A percentile compares a stretch with the other conserved stretches of the same genome.
These are phyloP conservation scores for Anabas testudineus DNA, from an alignment of 2,797 vertebrate species.

Conservation along the genomic window DNA sequence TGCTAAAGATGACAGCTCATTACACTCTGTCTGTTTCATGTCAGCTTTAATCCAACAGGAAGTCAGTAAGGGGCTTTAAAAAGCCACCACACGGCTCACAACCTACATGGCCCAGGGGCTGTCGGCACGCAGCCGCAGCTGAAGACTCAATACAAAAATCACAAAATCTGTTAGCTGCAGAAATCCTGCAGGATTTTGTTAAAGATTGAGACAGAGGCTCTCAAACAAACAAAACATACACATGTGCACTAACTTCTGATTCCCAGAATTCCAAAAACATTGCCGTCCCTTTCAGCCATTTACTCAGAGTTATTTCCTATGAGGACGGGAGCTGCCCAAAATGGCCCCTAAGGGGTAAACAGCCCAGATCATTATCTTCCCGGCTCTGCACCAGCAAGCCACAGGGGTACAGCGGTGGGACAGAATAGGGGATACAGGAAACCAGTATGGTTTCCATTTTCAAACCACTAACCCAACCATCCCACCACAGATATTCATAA, in stretches of 20 bases:
- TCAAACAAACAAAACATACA: constrained; percentile 10
- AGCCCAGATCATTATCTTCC: constrained; percentile 67
- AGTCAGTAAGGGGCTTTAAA: constrained; percentile 54
- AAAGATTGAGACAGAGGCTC: constrained; percentile 14
- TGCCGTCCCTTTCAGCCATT: constrained; percentile 33
- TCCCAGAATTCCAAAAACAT: constrained; percentile 35
- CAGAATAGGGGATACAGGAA: constrained; percentile 53
- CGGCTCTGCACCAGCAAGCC: constrained; percentile 32
- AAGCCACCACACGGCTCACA: constrained; percentile 41
- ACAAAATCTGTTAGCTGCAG: not conserved
- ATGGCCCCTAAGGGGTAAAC: constrained; percentile 69
- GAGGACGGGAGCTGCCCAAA: constrained; percentile 55
- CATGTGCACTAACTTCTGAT: constrained; percentile 9
- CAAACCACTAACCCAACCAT: constrained; percentile 47
- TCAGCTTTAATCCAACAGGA: constrained; percentile 65
- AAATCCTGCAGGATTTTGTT: constrained; percentile 5
- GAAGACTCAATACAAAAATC: constrained; percentile 18
- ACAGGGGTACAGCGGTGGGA: constrained; percentile 38
- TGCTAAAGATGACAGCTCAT: constrained; percentile 64
- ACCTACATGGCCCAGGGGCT: constrained; percentile 31
- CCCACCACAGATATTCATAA: constrained; percentile 33
- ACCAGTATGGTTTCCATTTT: constrained; percentile 49
- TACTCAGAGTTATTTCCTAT: constrained; percentile 69
- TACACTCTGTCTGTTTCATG: constrained; percentile 50
- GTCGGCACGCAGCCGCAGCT: constrained; percentile 5